These are phyloP conservation scores for Falcaria lacertinaria DNA, from an alignment of 2,888 invertebrate genomes.

Conservation along the genomic window DNA sequence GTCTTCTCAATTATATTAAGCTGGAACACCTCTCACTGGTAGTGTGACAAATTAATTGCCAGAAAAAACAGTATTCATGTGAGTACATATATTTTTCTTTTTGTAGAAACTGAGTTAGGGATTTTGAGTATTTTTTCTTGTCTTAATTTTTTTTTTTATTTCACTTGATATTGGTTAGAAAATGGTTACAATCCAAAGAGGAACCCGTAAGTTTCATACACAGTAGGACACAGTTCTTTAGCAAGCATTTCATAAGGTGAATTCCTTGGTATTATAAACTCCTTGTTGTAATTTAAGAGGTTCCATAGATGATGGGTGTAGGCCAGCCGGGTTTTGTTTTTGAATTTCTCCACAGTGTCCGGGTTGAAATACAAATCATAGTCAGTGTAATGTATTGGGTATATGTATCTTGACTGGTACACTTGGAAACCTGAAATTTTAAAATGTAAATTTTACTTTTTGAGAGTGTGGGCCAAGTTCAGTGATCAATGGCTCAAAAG, in stretches of 20 bases:
- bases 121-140: no score
- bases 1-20: no score
- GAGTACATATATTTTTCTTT: no score
- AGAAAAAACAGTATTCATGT: no score
- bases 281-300: constrained; percentile 2
- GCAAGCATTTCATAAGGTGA: constrained; percentile 25
- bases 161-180: no score
- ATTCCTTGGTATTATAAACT: constrained; percentile 6
- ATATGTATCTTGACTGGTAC: constrained; percentile 79
- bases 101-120: no score
- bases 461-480: no score
- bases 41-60: no score
- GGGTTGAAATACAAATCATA: constrained; percentile 81
- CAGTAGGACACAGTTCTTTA: constrained; percentile 21
- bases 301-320: constrained; percentile 19
- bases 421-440: constrained; percentile 41
- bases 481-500: no score
- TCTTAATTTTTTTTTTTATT: no score
- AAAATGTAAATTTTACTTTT: no score
- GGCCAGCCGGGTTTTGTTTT: background rate
- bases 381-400: constrained; percentile 80
- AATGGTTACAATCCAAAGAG: constrained; percentile 13
- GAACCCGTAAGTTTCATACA: constrained; percentile 14
- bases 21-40: no score
- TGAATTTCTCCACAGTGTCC: constrained; percentile 33